These are phyloP conservation scores for Junonia oenone DNA, from an alignment of 2,888 invertebrate species.

Conservation along the genomic window DNA sequence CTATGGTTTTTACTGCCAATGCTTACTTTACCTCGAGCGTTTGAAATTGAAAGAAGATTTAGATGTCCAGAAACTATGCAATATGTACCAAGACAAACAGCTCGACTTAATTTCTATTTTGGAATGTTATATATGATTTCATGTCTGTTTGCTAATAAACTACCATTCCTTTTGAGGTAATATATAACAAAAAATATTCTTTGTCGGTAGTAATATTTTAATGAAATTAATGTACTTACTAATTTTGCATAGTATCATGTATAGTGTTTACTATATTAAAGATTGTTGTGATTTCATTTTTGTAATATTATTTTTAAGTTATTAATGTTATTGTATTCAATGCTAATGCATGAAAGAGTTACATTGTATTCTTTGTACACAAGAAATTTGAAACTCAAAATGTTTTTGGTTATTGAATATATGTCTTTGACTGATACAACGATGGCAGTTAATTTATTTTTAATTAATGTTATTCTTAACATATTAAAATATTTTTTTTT, in stretches of 20 bases:
- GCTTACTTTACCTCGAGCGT: constrained; percentile 92
- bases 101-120: constrained; percentile 93
- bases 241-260: constrained; percentile 31
- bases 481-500: constrained; percentile 2
- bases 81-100: constrained; percentile 92
- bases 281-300: background rate
- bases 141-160: constrained; percentile 83
- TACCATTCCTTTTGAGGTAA: constrained; percentile 78
- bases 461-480: background rate
- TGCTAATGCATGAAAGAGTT: background rate
- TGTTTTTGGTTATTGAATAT: background rate
- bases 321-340: background rate
- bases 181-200: constrained; percentile 25
- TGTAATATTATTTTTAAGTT: background rate
- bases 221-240: constrained; percentile 34
- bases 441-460: constrained; percentile 16
- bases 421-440: constrained; percentile 9
- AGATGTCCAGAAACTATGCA: constrained; percentile 88
- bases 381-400: constrained; percentile 1
- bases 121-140: constrained; percentile 93
- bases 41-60: constrained; percentile 93
- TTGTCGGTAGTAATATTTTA: constrained; percentile 4
- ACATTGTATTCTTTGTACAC: background rate
- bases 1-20: constrained; percentile 93
- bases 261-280: background rate